Percentiles rank a stretch among this genome's conserved stretches.
phyloP scores from a whole-genome alignment of 2,113 vertebrate species.

The Alces alces region DNA sequence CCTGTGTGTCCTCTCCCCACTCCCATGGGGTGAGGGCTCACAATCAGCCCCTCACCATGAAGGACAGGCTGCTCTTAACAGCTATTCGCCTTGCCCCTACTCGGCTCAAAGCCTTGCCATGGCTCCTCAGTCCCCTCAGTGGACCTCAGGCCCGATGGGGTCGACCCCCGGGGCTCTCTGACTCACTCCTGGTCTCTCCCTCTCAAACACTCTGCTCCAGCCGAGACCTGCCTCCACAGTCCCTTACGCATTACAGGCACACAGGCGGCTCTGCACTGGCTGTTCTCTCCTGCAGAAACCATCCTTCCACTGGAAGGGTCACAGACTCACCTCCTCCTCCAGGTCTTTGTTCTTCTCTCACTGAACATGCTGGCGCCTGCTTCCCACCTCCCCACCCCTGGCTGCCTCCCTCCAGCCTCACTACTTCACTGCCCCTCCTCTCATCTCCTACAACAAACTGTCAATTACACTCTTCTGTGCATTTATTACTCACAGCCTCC shows the following conservation, averaged over 20 bases:
- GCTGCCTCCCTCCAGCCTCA: background rate
- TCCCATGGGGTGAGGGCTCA: background rate
- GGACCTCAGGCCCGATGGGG: fast-evolving
- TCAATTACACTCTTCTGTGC: background rate
- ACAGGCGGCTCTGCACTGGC: too few relatives aligned
- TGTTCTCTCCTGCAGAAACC: background rate
- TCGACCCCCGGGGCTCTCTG: background rate
- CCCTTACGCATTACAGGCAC: background rate
- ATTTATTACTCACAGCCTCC: background rate
- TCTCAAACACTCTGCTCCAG: background rate
- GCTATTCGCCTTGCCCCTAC: background rate
- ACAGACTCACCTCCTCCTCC: background rate
- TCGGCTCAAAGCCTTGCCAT: background rate
- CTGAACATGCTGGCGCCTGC: background rate
- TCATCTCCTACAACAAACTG: too few relatives aligned
- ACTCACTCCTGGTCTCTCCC: background rate
- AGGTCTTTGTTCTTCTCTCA: background rate
- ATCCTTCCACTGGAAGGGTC: fast-evolving
- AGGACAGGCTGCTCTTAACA: background rate
- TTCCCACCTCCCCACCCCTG: too few relatives aligned
- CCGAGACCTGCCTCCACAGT: too few relatives aligned
- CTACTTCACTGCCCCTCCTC: background rate
- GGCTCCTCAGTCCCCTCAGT: background rate
- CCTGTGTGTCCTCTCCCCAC: background rate
- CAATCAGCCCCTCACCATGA: background rate